These are phyloP conservation scores for Saccopteryx leptura DNA, from an alignment of 2,113 vertebrate species.

Conservation along the genomic window DNA sequence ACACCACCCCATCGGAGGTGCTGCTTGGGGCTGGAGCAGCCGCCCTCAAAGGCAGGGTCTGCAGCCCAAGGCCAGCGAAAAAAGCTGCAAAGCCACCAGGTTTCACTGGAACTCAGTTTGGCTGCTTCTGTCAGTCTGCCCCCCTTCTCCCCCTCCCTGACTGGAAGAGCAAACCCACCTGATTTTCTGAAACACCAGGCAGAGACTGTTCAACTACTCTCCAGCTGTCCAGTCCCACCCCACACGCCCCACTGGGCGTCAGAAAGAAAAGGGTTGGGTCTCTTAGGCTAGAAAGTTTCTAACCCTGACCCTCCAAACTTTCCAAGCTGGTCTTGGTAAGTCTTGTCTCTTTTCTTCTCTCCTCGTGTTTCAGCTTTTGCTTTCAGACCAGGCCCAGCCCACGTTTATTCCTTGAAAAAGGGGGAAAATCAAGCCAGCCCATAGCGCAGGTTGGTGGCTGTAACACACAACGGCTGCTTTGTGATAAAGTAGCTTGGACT, in stretches of 20 bases:
- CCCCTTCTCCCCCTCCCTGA: background rate
- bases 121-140: background rate
- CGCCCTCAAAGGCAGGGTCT: background rate
- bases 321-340: background rate
- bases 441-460: background rate
- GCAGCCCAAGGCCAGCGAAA: background rate
- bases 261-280: background rate
- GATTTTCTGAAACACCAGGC: background rate
- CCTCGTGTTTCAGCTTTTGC: background rate
- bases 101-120: background rate
- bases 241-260: too few species aligned
- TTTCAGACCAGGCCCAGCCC: background rate
- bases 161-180: background rate
- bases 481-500: background rate
- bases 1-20: background rate
- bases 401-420: slow-evolving; percentile 1
- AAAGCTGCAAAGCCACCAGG: background rate
- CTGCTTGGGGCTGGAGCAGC: background rate
- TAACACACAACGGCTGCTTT: background rate
- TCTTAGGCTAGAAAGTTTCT: background rate
- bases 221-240: background rate
- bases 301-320: background rate
- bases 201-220: background rate
- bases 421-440: background rate
- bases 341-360: background rate